Conservation (phyloP, 2,113 vertebrate species). For the Halcyon malimbica region DNA sequence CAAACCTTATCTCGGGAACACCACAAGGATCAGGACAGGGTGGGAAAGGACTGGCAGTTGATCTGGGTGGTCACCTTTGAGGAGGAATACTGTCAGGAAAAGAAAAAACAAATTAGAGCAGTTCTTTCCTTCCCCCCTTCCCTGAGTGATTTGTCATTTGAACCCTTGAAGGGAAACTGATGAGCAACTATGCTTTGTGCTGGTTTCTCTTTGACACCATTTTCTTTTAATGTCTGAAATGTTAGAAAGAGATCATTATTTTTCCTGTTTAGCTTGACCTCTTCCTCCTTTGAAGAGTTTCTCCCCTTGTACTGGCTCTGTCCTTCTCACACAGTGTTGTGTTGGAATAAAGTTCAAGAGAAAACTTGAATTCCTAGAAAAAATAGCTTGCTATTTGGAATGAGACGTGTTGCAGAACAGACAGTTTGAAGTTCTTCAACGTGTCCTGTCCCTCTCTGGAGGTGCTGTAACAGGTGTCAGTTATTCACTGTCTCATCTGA, state of each 20-base stretch:
- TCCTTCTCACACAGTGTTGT: neutral
- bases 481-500: neutral
- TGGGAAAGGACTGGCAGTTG: neutral
- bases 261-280: slow-evolving; percentile 45
- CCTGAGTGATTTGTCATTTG: neutral
- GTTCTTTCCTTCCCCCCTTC: neutral
- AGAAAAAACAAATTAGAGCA: neutral
- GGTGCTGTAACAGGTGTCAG: neutral
- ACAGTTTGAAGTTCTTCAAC: neutral
- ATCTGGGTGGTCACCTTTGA: neutral
- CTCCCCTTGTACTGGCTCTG: neutral
- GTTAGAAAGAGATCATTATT: slow-evolving; percentile 44
- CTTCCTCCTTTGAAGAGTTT: neutral
- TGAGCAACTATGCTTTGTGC: slow-evolving; percentile 14
- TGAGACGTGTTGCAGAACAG: neutral
- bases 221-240: slow-evolving; percentile 41
- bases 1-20: neutral
- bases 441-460: neutral
- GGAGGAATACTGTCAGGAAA: neutral
- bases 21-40: neutral
- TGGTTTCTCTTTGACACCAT: slow-evolving; percentile 22
- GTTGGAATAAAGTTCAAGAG: slow-evolving; percentile 4
- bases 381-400: neutral
- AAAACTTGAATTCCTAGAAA: neutral
- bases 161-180: neutral